These are phyloP conservation scores for Macroramphosus scolopax DNA, from an alignment of 2,797 vertebrate species.

Conservation along the genomic window DNA sequence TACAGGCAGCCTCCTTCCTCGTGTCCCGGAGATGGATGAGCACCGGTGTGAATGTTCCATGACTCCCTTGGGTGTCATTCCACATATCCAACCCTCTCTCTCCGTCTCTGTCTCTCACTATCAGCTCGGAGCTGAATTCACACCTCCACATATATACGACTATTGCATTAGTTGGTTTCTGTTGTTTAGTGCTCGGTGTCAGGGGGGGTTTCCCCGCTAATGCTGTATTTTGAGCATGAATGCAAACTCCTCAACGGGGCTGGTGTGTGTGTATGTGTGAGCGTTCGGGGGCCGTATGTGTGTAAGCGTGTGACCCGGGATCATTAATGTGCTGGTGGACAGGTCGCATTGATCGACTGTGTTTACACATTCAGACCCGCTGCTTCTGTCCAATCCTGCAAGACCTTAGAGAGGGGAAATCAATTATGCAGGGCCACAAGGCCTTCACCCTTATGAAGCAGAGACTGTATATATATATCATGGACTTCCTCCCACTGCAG, in stretches of 20 bases:
- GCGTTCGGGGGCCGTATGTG: background rate
- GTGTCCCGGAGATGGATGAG: conserved; percentile 68
- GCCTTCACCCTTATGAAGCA: conserved; percentile 15
- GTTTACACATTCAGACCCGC: conserved; percentile 48
- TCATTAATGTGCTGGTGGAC: conserved; percentile 22
- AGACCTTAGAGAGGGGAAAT: conserved; percentile 41
- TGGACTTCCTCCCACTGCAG: conserved; percentile 16
- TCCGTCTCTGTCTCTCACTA: conserved; percentile 27
- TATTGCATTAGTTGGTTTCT: conserved; percentile 3
- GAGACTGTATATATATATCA: conserved; percentile 16
- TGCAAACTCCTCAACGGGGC: too few species aligned
- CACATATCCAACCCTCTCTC: conserved; percentile 40
- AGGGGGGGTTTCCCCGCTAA: too few species aligned
- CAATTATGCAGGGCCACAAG: conserved; percentile 37
- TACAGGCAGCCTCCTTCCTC: conserved; percentile 36
- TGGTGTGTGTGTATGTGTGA: background rate
- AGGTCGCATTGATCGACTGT: conserved; percentile 49
- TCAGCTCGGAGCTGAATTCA: conserved; percentile 26
- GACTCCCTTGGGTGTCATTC: conserved; percentile 59
- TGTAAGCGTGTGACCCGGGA: conserved; percentile 13
- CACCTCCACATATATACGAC: conserved; percentile 2
- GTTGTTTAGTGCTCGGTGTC: too few species aligned
- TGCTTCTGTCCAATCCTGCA: conserved; percentile 28
- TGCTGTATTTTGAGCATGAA: too few species aligned
- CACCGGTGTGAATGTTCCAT: conserved; percentile 53